Evolutionary conservation across 1,140 invertebrate genomes (phyloP), one percentile per base, ranked within the genome.

Genomic region (Ceratosolen solmsi): DNA sequence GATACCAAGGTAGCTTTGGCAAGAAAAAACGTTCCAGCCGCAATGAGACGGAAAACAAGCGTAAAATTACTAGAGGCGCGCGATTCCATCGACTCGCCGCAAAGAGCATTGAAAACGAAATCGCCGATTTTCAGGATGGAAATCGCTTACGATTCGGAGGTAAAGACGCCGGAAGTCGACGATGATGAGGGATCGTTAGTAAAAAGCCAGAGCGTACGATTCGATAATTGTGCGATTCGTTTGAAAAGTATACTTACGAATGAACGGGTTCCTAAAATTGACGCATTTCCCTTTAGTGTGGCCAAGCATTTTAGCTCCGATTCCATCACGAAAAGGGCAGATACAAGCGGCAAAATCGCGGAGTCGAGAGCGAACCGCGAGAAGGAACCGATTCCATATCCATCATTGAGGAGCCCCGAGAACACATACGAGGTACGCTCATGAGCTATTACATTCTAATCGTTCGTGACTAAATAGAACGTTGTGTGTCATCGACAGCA

Each of bases 321-420:
- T 3, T 51, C 60, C 33, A 65, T 51, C 30, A 41, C 71, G 38
- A 87, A 75, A 54, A 84, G 83, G 51, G 54, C 79, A 22, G 54
- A 58, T 41, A 3, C 68, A 11, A 41, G 15, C n/a, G 13, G 38
- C 1, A 65, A 3, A 3, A 1, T 13, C n/a, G 27, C 38, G 9
- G 71, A 38, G 17, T 51, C 58, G 0, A 51, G 22, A 11, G 22
- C 25, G 9, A 70, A n/a, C n/a, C n/a, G 58, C 20, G 58, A 46
- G 63, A 77, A 73, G 17, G n/a, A 70, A 13, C 51, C 25, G 51
- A 46, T 71, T 17, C 80, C 84, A 25, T 76, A 84, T 7, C 85
- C 87, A 25, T 86, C 86, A 15, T 84, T 86, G 15, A 88, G 86
- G 30, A 88, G 84, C 80, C 84, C 86, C 11, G 85, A 88, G 11